Evolutionary conservation across 1,140 invertebrate genomes (phyloP).

Genomic region (Drosophila lini): DNA sequence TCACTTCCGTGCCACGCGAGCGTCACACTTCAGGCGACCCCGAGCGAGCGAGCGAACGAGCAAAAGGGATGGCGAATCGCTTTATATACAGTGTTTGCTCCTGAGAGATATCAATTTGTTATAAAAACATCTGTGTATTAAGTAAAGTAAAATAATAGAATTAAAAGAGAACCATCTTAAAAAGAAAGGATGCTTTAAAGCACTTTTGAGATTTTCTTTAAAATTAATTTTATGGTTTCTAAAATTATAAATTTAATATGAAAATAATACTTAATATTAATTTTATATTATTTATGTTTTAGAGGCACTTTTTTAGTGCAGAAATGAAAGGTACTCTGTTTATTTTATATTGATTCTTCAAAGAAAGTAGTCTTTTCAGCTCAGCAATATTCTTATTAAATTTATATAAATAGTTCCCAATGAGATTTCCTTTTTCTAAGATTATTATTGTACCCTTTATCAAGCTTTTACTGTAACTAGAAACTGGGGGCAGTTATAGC

Average conservation of each 20-base stretch:
- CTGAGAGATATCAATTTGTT: conserved; percentile 3
- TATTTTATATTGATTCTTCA: not conserved
- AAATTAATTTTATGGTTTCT: not conserved
- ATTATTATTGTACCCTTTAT: not conserved
- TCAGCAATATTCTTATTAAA: not conserved
- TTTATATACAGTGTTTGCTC: conserved; percentile 11
- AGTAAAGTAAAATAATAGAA: not conserved
- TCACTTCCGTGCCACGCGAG: conserved; percentile 80
- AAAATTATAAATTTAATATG: not conserved
- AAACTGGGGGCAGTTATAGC: conserved; percentile 36
- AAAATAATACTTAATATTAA: not conserved
- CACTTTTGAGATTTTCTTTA: not conserved
- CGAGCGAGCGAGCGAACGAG: not conserved
- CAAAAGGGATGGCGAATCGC: conserved; percentile 4
- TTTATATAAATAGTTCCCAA: too few relatives aligned
- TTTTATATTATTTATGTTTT: not conserved
- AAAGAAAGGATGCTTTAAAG: not conserved
- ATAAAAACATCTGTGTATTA: not conserved
- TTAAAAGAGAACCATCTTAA: accelerated
- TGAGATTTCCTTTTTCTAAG: not conserved
- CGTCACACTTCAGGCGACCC: conserved; percentile 72
- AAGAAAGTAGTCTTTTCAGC: too few relatives aligned
- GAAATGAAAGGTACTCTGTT: not conserved
- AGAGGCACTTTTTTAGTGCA: not conserved
- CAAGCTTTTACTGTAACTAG: not conserved